Evolutionary conservation across 1,140 invertebrate species (phyloP), one percentile per base, ranked within the genome.

Genomic region (Drosophila nebulosa): DNA sequence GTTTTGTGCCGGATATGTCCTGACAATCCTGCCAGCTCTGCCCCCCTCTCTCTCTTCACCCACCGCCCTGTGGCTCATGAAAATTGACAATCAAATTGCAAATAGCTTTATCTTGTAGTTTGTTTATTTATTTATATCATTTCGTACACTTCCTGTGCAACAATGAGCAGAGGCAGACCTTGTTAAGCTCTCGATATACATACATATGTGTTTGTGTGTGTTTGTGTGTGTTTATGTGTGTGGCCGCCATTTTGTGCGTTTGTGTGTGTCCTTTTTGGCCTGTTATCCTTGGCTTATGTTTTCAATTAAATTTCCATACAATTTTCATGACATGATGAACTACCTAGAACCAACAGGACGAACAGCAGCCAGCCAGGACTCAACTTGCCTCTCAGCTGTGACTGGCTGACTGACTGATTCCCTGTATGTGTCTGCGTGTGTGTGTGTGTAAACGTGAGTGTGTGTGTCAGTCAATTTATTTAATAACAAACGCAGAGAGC

Each of bases 251-350:
- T 39, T 42, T 39, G 32, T 42, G 36, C 36, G 36, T 27, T 27
- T 61, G 36, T 46, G 36, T 42, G 36, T 85, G 83, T 88, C 80
- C 83, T 81, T 81, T 86, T 86, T 71, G 81, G 81, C 83, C 81
- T 85, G 83, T 85, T 85, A 85, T 85, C 81, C 81, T 90, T 89
- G 86, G 85, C 86, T 89, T 89, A 89, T 89, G 74, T 89, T 89
- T 89, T 89, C 85, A 89, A 89, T 89, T 89, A 89, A 89, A 89
- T 89, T 89, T 89, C 86, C 85, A 89, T 89, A 89, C 80, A 89
- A 89, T 89, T 89, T 89, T 89, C 85, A 89, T 89, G 85, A 89
- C 86, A 85, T 89, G 85, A 89, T 89, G 86, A 85, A 89, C 80
- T 89, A 88, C 78, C 83, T 75, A 78, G 70, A 64, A 66, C 56